These are phyloP conservation scores for Caenorhabditis uteleia DNA, from an alignment of 2,888 invertebrate species.

Conservation along the genomic window DNA sequence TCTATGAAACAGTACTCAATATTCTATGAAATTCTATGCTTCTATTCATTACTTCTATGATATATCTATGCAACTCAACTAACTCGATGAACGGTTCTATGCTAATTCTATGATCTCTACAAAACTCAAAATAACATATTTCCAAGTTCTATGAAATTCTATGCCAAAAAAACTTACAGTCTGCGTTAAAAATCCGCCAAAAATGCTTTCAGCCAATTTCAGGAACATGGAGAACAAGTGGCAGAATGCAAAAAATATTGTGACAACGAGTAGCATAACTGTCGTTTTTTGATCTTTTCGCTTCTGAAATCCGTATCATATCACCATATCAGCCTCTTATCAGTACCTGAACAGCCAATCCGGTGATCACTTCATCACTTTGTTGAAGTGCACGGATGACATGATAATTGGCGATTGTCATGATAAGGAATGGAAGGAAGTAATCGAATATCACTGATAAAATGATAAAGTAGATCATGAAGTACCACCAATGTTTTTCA, in stretches of 20 bases:
- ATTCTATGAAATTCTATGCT: too few species aligned
- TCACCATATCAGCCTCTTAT: neutral
- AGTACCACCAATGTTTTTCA: slow-evolving; percentile 40
- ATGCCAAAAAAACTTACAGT: slow-evolving; percentile 16
- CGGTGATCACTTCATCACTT: slow-evolving; percentile 31
- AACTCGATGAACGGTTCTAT: too few species aligned
- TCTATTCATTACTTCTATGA: too few species aligned
- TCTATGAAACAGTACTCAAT: too few species aligned
- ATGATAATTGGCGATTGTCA: slow-evolving; percentile 32
- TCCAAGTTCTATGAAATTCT: too few species aligned
- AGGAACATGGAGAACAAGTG: slow-evolving; percentile 33
- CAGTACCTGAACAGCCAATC: slow-evolving; percentile 15
- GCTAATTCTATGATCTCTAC: too few species aligned
- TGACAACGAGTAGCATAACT: slow-evolving; percentile 36
- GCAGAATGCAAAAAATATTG: slow-evolving; percentile 38
- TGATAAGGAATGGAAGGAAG: slow-evolving; percentile 30
- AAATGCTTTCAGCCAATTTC: slow-evolving; percentile 32
- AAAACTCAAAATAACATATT: too few species aligned
- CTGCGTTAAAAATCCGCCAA: slow-evolving; percentile 31
- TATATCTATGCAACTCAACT: too few species aligned
- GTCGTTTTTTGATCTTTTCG: slow-evolving; percentile 39
- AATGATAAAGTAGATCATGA: slow-evolving; percentile 26
- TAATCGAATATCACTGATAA: slow-evolving; percentile 32
- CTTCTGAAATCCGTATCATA: slow-evolving; percentile 7
- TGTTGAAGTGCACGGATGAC: slow-evolving; percentile 29